Percentiles rank a stretch among this genome's conserved stretches.
These are phyloP conservation scores for Neoseiulus cucumeris DNA, from an alignment of 1,140 invertebrate species.

Conservation along the genomic window DNA sequence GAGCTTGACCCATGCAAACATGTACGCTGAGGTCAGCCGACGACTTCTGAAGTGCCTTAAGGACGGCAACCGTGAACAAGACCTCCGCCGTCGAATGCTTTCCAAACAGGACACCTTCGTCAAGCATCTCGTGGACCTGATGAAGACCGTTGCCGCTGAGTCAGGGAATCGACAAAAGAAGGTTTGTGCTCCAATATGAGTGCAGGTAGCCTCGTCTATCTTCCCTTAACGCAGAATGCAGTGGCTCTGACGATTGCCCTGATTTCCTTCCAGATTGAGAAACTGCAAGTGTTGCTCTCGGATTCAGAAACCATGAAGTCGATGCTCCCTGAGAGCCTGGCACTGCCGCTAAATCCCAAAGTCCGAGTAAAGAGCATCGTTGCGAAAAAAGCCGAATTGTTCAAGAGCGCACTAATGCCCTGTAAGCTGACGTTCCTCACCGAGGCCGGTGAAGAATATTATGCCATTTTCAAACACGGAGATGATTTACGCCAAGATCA, in stretches of 20 bases:
- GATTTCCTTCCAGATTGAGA: constrained; percentile 40
- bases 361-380: constrained; percentile 74
- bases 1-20: constrained; percentile 11
- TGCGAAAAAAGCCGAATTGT: constrained; percentile 60
- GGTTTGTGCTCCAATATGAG: constrained; percentile 24
- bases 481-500: constrained; percentile 98
- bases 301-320: constrained; percentile 75
- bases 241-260: neutral
- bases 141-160: constrained; percentile 73
- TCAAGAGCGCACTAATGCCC: constrained; percentile 96
- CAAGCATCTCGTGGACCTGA: constrained; percentile 66
- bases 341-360: constrained; percentile 79
- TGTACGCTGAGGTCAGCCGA: neutral
- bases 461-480: constrained; percentile 93
- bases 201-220: neutral
- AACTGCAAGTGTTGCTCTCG: constrained; percentile 54
- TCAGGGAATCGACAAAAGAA: constrained; percentile 79
- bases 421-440: constrained; percentile 78
- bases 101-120: constrained; percentile 70
- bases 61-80: constrained; percentile 43
- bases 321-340: constrained; percentile 35
- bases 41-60: constrained; percentile 20
- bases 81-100: constrained; percentile 45
- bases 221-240: neutral
- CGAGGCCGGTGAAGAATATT: constrained; percentile 55